Evolutionary conservation across 2,888 invertebrate genomes (phyloP), one percentile per base, ranked within the genome.

Genomic region (Ethmia dodecea): DNA sequence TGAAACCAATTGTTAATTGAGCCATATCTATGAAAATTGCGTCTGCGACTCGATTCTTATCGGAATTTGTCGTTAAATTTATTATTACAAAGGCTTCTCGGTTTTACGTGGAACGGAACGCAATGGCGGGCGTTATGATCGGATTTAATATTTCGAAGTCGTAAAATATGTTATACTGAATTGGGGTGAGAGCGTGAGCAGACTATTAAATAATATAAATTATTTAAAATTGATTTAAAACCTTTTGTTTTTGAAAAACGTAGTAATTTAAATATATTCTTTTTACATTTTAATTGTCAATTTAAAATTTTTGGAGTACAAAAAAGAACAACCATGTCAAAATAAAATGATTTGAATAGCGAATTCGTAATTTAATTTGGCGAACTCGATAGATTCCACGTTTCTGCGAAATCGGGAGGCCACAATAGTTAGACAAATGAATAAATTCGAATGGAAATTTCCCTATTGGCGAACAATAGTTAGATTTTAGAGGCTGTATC

Each of bases 1-100:
- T 83, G 83, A 83, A 83, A 81, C 80, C 86, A 74, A 81, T 83
- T 84, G 86, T 86, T 84, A 86, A 84, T 86, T 84, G 86, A 86
- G 86, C 79, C 74, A 78, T 86, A 84, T 86, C 86, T 84, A 79
- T 80, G 84, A 83, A 78, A 83, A 80, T 81, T 75, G 76, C 76
- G 78, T 76, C 76, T 72, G 67, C 67, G 65, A 60, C 60, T 62
- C 76, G 83, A 84, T 81, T 74, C 80, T 80, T 81, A 83, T 81
- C 83, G 79, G 73, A 66, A 75, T 77, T 75, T 68, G 75, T 71
- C 78, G 78, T 77, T 70, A 70, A 77, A 81, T 80, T 81, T 83
- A 83, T 78, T 73, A 64, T 62, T 52, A 56, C 67, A 74, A 66
- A 66, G 59, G 68, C 64, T 64, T 68, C 60, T 56, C 64, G 66